phyloP scores from a whole-genome alignment of 2,888 invertebrate genomes.

The Drosophila suboccidentalis region DNA sequence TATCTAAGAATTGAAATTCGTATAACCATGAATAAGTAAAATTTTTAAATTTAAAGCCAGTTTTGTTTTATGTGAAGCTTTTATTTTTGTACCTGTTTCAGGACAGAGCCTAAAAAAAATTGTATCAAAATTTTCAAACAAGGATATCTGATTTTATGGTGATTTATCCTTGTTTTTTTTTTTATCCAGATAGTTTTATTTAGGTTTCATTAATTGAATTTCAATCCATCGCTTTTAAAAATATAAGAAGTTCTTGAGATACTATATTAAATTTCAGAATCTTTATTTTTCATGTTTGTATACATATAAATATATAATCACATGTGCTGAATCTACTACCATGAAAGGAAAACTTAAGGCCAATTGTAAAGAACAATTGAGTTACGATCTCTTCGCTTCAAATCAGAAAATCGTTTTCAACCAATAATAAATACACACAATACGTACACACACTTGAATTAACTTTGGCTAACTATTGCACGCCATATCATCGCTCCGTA shows the following conservation, averaged over 20 bases:
- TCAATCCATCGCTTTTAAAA: too few relatives aligned
- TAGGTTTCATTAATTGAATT: neutral
- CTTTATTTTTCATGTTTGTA: conserved; percentile 60
- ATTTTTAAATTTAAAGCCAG: too few relatives aligned
- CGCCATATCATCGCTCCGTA: conserved; percentile 33
- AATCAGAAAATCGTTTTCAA: conserved; percentile 31
- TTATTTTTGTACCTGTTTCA: too few relatives aligned
- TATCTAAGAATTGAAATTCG: too few relatives aligned
- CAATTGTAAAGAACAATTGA: conserved; percentile 52
- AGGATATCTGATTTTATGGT: too few relatives aligned
- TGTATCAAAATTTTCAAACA: too few relatives aligned
- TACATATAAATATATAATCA: conserved; percentile 67
- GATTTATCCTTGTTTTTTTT: too few relatives aligned
- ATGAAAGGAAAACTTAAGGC: conserved; percentile 54
- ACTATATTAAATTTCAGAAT: conserved; percentile 27
- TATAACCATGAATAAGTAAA: too few relatives aligned
- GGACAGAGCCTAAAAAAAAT: too few relatives aligned
- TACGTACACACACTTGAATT: conserved; percentile 51
- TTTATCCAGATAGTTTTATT: too few relatives aligned
- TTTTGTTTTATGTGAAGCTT: too few relatives aligned
- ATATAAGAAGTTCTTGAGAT: neutral
- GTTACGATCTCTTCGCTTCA: conserved; percentile 28
- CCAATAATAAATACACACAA: conserved; percentile 39
- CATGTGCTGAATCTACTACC: conserved; percentile 74
- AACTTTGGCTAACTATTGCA: conserved; percentile 81